phyloP scores from a whole-genome alignment of 2,113 vertebrate genomes.

The Silurus asotus region DNA sequence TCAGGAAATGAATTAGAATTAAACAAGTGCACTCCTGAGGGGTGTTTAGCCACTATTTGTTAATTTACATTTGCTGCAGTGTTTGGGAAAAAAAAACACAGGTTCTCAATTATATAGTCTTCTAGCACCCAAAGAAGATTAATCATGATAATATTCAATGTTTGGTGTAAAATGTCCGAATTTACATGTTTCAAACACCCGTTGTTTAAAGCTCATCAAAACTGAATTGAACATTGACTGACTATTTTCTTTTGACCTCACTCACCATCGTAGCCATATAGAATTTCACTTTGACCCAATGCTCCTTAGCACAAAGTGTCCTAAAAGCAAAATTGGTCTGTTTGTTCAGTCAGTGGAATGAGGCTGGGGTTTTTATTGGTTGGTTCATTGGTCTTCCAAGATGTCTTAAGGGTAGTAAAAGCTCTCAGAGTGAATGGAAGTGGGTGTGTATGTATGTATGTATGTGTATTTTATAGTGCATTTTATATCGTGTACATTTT shows the following conservation, averaged over 20 bases:
- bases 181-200: too few relatives aligned
- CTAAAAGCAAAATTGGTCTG: not conserved
- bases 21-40: too few relatives aligned
- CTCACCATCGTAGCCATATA: not conserved
- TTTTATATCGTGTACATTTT: conserved; percentile 21
- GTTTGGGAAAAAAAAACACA: too few relatives aligned
- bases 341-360: not conserved
- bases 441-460: not conserved
- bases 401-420: not conserved
- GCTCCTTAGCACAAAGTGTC: not conserved
- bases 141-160: too few relatives aligned
- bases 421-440: not conserved
- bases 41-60: too few relatives aligned
- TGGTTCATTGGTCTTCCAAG: not conserved
- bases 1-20: too few relatives aligned
- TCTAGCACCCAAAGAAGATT: too few relatives aligned
- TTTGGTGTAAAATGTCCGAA: too few relatives aligned
- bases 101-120: too few relatives aligned
- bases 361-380: not conserved
- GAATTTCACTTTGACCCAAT: not conserved
- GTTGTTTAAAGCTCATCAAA: too few relatives aligned
- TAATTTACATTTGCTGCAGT: too few relatives aligned
- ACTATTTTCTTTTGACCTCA: not conserved
- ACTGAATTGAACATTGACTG: too few relatives aligned
- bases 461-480: not conserved